A percentile compares a stretch with the other conserved stretches of the same genome.
Conservation (phyloP, 2,888 invertebrate species). For the Osmoderma eremita region DNA sequence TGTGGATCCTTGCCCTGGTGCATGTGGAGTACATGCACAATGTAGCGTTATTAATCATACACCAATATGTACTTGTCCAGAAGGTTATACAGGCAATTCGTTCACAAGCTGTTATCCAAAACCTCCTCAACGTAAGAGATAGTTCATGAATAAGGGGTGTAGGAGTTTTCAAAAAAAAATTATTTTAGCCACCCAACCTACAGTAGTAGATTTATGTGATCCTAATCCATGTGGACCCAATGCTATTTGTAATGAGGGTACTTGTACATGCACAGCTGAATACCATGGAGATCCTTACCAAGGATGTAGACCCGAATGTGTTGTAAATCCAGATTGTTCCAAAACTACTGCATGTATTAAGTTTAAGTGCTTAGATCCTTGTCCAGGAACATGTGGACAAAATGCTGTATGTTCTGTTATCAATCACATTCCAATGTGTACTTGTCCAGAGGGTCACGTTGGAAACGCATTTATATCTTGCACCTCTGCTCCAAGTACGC, state of each 20-base stretch:
- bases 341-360: constrained; percentile 79
- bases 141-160: neutral
- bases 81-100: constrained; percentile 70
- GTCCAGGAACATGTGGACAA: constrained; percentile 82
- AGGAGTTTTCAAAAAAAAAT: neutral
- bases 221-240: constrained; percentile 81
- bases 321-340: constrained; percentile 81
- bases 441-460: constrained; percentile 68
- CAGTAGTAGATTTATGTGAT: constrained; percentile 69
- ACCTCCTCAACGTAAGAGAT: constrained; percentile 49
- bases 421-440: constrained; percentile 75
- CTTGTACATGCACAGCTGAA: constrained; percentile 79
- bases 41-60: constrained; percentile 81
- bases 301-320: constrained; percentile 84
- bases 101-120: constrained; percentile 65
- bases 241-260: constrained; percentile 76
- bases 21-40: constrained; percentile 77
- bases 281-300: constrained; percentile 82
- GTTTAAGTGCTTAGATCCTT: constrained; percentile 86
- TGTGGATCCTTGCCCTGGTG: constrained; percentile 80
- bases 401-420: constrained; percentile 83
- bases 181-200: constrained; percentile 51
- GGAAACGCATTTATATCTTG: constrained; percentile 79
- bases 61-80: constrained; percentile 75
- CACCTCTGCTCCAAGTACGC: constrained; percentile 60